Evolutionary conservation across 2,888 invertebrate species (phyloP).

Genomic region (Rhabditoides inermis): DNA sequence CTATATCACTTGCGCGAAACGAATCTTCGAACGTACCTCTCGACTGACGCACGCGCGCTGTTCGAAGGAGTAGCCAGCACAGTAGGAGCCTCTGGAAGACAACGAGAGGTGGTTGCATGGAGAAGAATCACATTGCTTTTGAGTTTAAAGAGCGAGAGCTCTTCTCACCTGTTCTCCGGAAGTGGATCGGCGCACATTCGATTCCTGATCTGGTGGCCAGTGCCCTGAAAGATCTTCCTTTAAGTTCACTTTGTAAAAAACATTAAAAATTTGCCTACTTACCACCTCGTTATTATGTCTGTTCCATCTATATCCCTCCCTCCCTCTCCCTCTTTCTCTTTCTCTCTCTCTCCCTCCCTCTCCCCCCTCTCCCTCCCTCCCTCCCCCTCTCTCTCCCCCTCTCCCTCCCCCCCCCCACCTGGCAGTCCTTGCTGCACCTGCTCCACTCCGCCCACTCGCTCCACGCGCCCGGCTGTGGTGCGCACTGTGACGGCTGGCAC

Average conservation of each 20-base stretch:
- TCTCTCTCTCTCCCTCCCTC: not conserved
- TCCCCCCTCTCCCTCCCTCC: no score
- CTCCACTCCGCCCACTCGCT: constrained; percentile 46
- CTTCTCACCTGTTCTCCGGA: constrained; percentile 36
- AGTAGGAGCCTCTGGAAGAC: constrained; percentile 43
- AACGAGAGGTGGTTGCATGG: not conserved
- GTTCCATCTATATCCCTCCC: no score
- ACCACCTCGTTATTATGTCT: not conserved
- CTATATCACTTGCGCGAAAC: no score
- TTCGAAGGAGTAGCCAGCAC: constrained; percentile 51
- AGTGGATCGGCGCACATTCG: constrained; percentile 51
- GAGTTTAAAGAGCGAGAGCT: no score
- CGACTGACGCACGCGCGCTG: constrained; percentile 44
- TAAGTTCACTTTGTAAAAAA: no score
- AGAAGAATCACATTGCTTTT: no score
- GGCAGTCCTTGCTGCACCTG: constrained; percentile 45
- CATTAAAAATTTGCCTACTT: not conserved
- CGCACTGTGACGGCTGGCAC: constrained; percentile 29
- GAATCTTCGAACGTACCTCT: no score
- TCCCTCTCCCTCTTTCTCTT: not conserved
- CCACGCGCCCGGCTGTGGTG: constrained; percentile 41
- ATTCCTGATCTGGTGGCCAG: constrained; percentile 48
- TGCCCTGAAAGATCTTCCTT: constrained; percentile 15
- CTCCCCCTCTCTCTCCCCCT: no score
- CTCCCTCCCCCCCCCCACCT: constrained; percentile 4